Conservation (phyloP, 2,113 vertebrate species). For the Ardeotis arabs region DNA sequence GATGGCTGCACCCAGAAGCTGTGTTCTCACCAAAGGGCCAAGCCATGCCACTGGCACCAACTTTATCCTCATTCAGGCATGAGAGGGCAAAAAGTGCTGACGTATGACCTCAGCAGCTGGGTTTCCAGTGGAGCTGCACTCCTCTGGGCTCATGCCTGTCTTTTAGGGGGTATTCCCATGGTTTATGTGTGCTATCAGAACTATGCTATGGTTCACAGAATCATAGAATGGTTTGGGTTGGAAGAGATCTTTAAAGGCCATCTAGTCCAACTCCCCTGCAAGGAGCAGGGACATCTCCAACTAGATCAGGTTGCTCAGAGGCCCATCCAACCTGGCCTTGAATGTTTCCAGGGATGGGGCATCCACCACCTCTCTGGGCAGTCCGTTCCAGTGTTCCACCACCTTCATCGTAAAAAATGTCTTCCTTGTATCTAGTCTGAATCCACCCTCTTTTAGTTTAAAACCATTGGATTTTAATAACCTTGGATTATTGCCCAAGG, state of each 20-base stretch:
- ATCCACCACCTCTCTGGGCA: neutral
- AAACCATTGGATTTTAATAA: neutral
- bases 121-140: neutral
- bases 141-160: neutral
- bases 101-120: neutral
- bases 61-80: neutral
- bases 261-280: no score
- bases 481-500: neutral
- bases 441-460: neutral
- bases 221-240: no score
- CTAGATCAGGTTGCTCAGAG: no score
- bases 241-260: no score
- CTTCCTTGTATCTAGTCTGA: neutral
- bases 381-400: neutral
- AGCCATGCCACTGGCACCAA: rapidly evolving
- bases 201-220: no score
- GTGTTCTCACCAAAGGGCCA: rapidly evolving
- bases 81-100: neutral
- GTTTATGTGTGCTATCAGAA: neutral
- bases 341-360: no score
- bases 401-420: neutral
- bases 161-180: neutral
- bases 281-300: no score
- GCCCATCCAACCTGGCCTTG: no score
- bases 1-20: neutral